Evolutionary conservation across 1,140 invertebrate genomes (phyloP).

Genomic region (Macrotrachela quadricornifera): DNA sequence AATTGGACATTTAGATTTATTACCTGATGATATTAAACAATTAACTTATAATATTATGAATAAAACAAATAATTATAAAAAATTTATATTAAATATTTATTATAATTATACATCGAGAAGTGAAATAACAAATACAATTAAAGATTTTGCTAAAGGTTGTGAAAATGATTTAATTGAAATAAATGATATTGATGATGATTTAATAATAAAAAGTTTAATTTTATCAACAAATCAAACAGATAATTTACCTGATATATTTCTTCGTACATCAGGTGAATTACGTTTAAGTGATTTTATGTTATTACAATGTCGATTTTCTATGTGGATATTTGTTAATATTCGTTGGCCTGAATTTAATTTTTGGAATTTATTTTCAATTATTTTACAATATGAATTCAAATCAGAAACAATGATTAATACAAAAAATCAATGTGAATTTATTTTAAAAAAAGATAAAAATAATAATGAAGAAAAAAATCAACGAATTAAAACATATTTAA

Average conservation of each 20-base stretch:
- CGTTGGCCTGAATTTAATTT: no score
- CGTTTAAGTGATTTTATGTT: constrained; percentile 83
- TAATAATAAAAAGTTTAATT: constrained; percentile 42
- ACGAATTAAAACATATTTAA: no score
- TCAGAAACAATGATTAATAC: no score
- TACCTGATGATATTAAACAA: constrained; percentile 54
- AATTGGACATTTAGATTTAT: constrained; percentile 59
- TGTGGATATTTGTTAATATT: no score
- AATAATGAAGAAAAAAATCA: no score
- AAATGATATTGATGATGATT: constrained; percentile 51
- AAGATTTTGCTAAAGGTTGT: no score
- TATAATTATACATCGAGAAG: constrained; percentile 3
- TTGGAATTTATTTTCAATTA: no score
- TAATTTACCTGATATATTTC: constrained; percentile 34
- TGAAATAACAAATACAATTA: neutral
- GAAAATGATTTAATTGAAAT: neutral
- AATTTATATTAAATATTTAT: constrained; percentile 1
- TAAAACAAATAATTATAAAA: constrained; percentile 51
- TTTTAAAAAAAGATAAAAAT: no score
- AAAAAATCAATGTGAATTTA: no score
- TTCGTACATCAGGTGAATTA: constrained; percentile 84
- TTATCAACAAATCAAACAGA: constrained; percentile 53
- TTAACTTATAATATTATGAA: constrained; percentile 55
- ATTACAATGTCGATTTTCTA: constrained; percentile 44
- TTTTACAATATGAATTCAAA: no score